phyloP scores from a whole-genome alignment of 1,140 invertebrate genomes.

The Euura saliciscinereae region DNA sequence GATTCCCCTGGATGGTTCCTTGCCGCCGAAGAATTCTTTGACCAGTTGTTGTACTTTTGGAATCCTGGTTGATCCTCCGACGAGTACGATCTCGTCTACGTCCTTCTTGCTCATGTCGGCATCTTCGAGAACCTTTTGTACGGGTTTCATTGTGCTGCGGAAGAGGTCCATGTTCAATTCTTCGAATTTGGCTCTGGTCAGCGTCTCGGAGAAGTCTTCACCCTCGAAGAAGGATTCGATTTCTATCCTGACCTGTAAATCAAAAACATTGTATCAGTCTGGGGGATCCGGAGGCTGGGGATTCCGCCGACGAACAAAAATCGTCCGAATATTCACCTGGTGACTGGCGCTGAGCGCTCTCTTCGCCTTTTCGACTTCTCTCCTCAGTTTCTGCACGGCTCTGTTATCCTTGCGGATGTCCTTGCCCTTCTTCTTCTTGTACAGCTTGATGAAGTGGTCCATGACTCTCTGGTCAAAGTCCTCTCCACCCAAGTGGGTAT shows the following conservation, averaged over 20 bases:
- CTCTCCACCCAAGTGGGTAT: conserved; percentile 98
- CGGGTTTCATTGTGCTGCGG: conserved; percentile 97
- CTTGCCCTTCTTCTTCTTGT: conserved; percentile 99
- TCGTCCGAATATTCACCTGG: conserved; percentile 62
- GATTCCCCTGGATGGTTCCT: conserved; percentile 97
- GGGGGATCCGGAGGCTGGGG: too few relatives aligned
- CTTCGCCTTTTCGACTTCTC: conserved; percentile 98
- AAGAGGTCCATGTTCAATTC: conserved; percentile 99
- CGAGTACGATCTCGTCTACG: conserved; percentile 98
- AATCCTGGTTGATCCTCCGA: conserved; percentile 98
- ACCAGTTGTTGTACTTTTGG: conserved; percentile 99
- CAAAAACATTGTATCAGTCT: conserved; percentile 7
- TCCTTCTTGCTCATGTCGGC: conserved; percentile 99
- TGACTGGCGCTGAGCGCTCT: conserved; percentile 93
- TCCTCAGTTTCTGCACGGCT: conserved; percentile 94
- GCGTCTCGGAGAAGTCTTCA: conserved; percentile 98
- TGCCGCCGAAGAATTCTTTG: conserved; percentile 98
- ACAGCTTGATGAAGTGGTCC: conserved; percentile 98
- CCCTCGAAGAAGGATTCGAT: conserved; percentile 99
- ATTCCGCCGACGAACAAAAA: too few relatives aligned
- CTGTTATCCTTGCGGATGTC: conserved; percentile 95
- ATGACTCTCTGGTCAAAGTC: conserved; percentile 99
- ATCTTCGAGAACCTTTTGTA: conserved; percentile 98
- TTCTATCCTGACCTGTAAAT: conserved; percentile 84
- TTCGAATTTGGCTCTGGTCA: conserved; percentile 99